Evolutionary conservation across 2,797 vertebrate species (phyloP).

Genomic region (Sciaenops ocellatus): DNA sequence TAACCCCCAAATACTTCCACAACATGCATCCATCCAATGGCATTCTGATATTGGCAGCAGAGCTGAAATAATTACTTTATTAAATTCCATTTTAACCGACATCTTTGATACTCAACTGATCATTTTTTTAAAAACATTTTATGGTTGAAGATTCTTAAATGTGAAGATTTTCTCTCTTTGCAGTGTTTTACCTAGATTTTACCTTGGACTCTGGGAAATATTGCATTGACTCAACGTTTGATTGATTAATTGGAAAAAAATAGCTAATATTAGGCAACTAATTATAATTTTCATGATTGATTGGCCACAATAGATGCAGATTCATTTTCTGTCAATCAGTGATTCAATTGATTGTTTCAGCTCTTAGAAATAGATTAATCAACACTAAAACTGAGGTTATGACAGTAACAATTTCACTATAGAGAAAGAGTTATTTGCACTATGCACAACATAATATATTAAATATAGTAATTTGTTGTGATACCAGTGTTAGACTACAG

Average conservation of each 20-base stretch:
- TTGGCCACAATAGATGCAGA: background rate
- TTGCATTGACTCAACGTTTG: background rate
- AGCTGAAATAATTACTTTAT: background rate
- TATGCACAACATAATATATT: too few relatives aligned
- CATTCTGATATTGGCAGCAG: background rate
- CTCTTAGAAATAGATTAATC: background rate
- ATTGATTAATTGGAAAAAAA: background rate
- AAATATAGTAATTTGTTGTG: background rate
- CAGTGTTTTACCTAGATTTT: background rate
- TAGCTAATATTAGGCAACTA: background rate
- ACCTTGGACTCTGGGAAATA: background rate
- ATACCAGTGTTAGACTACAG: background rate
- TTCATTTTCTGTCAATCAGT: background rate
- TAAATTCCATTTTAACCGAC: background rate
- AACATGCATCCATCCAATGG: background rate
- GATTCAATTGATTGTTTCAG: background rate
- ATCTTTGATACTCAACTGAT: background rate
- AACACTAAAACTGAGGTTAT: background rate
- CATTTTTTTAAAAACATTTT: background rate
- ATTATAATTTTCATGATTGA: background rate
- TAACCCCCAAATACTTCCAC: background rate
- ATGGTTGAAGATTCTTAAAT: background rate
- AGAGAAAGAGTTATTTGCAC: background rate
- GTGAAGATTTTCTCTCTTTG: background rate
- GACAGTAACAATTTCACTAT: background rate